Conservation (phyloP, 2,888 invertebrate genomes). For the Cataglyphis livida region DNA sequence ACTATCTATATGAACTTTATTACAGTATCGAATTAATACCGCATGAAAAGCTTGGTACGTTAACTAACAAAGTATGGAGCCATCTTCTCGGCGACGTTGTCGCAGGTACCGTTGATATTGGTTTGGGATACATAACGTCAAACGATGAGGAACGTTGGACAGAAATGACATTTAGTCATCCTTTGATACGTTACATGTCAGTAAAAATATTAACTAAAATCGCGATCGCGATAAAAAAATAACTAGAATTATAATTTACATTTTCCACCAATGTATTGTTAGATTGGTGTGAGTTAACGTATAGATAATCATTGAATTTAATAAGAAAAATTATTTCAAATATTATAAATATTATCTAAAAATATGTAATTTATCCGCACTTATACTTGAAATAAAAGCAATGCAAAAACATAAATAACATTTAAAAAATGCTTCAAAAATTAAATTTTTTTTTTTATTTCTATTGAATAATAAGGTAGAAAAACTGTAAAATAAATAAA, state of each 20-base stretch:
- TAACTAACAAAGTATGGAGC: conserved; percentile 88
- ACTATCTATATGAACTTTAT: conserved; percentile 10
- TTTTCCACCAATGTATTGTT: background rate
- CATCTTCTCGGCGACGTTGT: conserved; percentile 88
- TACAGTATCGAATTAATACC: conserved; percentile 78
- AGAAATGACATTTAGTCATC: conserved; percentile 88
- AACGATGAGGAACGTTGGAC: conserved; percentile 86
- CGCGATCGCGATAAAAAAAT: too few species aligned
- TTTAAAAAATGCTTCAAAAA: background rate
- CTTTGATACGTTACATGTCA: conserved; percentile 88
- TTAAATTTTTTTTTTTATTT: background rate
- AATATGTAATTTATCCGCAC: background rate
- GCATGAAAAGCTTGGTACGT: conserved; percentile 82
- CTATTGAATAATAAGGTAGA: background rate
- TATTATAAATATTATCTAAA: background rate
- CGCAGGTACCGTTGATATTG: conserved; percentile 87
- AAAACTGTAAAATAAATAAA: background rate
- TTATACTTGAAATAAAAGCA: background rate
- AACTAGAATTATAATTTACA: background rate
- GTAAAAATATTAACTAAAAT: conserved; percentile 68
- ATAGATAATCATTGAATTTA: background rate
- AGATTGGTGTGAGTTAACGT: background rate
- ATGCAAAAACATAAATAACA: background rate
- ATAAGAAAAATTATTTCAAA: background rate
- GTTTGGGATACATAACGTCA: conserved; percentile 88